These are phyloP conservation scores for Stenotaenia linearis DNA, from an alignment of 2,888 invertebrate genomes.

Conservation along the genomic window DNA sequence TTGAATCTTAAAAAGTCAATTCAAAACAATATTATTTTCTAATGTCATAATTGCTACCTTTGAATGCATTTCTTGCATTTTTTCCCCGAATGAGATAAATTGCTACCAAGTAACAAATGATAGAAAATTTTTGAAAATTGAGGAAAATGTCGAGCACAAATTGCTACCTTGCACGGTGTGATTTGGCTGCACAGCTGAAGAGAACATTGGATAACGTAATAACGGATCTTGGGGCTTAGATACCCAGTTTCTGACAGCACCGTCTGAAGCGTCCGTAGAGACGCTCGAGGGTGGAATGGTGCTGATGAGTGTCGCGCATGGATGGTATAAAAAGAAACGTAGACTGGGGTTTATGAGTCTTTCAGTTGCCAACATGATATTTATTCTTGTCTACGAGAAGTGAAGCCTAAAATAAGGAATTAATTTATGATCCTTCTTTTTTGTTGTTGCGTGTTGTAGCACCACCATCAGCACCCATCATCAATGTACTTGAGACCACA, in stretches of 20 bases:
- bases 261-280: background rate
- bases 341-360: constrained; percentile 16
- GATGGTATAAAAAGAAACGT: background rate
- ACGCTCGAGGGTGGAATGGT: background rate
- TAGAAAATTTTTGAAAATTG: constrained; percentile 7
- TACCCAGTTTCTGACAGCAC: background rate
- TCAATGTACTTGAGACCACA: constrained; percentile 69
- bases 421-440: background rate
- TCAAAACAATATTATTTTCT: no score
- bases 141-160: background rate
- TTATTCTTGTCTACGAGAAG: background rate
- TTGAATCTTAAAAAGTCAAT: no score
- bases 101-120: background rate
- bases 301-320: constrained; percentile 3
- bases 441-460: constrained; percentile 50
- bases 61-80: background rate
- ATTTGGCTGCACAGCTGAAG: constrained; percentile 5
- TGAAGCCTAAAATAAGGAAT: background rate
- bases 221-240: constrained; percentile 6
- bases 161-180: constrained; percentile 1
- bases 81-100: background rate
- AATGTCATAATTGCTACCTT: no score
- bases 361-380: background rate
- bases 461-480: constrained; percentile 65
- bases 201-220: constrained; percentile 15